Evolutionary conservation across 2,113 vertebrate species (phyloP).

Genomic region (Tetraodon nigroviridis): DNA sequence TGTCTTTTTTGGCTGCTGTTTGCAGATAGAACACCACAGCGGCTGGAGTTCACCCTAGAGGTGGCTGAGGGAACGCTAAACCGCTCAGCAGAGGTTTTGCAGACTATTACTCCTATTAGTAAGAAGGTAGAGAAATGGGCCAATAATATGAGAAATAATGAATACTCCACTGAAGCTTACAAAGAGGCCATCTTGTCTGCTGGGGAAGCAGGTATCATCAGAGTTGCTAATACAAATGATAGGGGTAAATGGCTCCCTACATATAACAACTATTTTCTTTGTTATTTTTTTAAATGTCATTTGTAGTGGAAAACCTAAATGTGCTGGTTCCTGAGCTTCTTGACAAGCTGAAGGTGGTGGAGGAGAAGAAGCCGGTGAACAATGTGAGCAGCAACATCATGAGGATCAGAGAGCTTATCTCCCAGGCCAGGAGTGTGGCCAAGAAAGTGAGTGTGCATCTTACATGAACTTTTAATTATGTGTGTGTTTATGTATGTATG

Average conservation of each 20-base stretch:
- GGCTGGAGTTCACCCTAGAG: slow-evolving; percentile 76
- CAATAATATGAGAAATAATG: slow-evolving; percentile 80
- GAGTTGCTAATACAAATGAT: neutral
- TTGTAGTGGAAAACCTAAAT: slow-evolving; percentile 82
- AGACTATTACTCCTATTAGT: slow-evolving; percentile 77
- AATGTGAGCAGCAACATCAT: slow-evolving; percentile 91
- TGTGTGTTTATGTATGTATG: too few relatives aligned
- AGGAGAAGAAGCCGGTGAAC: slow-evolving; percentile 87
- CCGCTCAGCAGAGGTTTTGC: slow-evolving; percentile 72
- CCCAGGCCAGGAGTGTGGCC: slow-evolving; percentile 93
- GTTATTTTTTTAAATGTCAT: neutral
- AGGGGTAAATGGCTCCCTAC: neutral
- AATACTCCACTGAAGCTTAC: slow-evolving; percentile 78
- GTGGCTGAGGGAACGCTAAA: slow-evolving; percentile 76
- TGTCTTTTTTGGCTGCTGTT: neutral
- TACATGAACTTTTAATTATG: too few relatives aligned
- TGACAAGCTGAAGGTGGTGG: slow-evolving; percentile 84
- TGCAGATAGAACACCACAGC: slow-evolving; percentile 74
- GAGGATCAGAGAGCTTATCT: slow-evolving; percentile 90
- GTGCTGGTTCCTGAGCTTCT: slow-evolving; percentile 85
- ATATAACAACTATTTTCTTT: neutral
- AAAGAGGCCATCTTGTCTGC: slow-evolving; percentile 81
- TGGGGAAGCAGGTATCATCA: slow-evolving; percentile 82
- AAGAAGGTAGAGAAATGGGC: slow-evolving; percentile 80
- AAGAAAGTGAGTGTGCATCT: slow-evolving; percentile 80